Evolutionary conservation across 2,888 invertebrate genomes (phyloP).

Genomic region (Agriopis aurantiaria): DNA sequence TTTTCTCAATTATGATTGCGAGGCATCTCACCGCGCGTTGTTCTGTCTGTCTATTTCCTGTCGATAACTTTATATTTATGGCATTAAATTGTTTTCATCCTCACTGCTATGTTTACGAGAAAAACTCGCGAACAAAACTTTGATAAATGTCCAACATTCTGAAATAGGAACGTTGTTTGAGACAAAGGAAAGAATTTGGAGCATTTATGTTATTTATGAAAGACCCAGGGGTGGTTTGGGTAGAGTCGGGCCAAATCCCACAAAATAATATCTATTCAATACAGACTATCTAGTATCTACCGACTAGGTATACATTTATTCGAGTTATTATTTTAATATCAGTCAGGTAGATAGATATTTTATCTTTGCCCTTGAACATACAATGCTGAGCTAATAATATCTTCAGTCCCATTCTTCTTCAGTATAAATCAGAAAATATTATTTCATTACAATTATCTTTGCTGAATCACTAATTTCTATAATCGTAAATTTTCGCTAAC

Average conservation of each 20-base stretch:
- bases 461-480: neutral
- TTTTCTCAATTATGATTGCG: constrained; percentile 25
- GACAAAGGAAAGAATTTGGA: constrained; percentile 22
- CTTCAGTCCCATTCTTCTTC: constrained; percentile 1
- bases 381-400: constrained; percentile 9
- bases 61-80: constrained; percentile 43
- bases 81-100: constrained; percentile 37
- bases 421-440: constrained; percentile 8
- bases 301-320: neutral
- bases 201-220: constrained; percentile 22
- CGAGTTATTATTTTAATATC: constrained; percentile 29
- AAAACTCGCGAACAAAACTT: constrained; percentile 15
- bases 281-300: neutral
- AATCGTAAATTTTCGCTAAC: too few species aligned
- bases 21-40: constrained; percentile 21
- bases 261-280: constrained; percentile 11
- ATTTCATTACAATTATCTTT: neutral
- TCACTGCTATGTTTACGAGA: constrained; percentile 24
- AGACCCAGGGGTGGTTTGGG: constrained; percentile 16
- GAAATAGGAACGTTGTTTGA: constrained; percentile 17
- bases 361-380: constrained; percentile 32
- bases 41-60: constrained; percentile 24
- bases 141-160: constrained; percentile 25
- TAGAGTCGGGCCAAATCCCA: constrained; percentile 5
- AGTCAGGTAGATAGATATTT: constrained; percentile 17